Evolutionary conservation across 2,113 vertebrate genomes (phyloP).

Genomic region (Perca schrenkii): DNA sequence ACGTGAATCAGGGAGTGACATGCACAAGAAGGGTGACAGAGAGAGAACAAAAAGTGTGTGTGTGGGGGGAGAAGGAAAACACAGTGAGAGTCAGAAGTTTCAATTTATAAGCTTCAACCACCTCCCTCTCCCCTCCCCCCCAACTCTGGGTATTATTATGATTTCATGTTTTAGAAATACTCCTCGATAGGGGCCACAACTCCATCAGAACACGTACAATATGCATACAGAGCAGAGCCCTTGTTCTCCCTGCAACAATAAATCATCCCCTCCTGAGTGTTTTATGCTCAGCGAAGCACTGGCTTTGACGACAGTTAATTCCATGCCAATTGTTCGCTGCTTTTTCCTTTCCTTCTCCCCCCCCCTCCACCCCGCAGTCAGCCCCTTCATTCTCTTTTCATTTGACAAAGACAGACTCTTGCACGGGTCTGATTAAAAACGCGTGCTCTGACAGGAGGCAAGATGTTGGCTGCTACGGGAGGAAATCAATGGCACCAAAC

Average conservation of each 20-base stretch:
- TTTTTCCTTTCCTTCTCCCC: conserved; percentile 6
- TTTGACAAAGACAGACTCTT: conserved; percentile 51
- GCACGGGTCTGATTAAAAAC: conserved; percentile 67
- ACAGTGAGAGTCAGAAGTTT: conserved; percentile 24
- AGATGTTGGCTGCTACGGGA: conserved; percentile 22
- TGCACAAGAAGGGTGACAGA: conserved; percentile 4
- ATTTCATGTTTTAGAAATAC: conserved; percentile 45
- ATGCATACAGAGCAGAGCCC: conserved; percentile 55
- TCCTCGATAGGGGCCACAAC: conserved; percentile 18
- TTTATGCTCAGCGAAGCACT: conserved; percentile 66
- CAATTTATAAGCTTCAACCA: conserved; percentile 32
- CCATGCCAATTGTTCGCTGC: conserved; percentile 71
- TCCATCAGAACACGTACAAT: conserved; percentile 58
- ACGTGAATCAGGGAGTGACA: conserved; percentile 39
- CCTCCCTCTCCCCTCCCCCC: not conserved
- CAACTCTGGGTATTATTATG: conserved; percentile 22
- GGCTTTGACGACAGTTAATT: conserved; percentile 76
- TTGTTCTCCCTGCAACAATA: conserved; percentile 67
- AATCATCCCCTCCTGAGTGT: conserved; percentile 69
- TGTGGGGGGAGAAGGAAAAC: not conserved
- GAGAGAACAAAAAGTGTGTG: not conserved
- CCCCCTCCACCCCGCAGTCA: not conserved
- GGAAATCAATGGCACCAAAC: conserved; percentile 44
- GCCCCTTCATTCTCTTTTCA: conserved; percentile 50
- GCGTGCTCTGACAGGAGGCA: conserved; percentile 48